phyloP scores from a whole-genome alignment of 2,888 invertebrate genomes.

The Argyresthia albistria region DNA sequence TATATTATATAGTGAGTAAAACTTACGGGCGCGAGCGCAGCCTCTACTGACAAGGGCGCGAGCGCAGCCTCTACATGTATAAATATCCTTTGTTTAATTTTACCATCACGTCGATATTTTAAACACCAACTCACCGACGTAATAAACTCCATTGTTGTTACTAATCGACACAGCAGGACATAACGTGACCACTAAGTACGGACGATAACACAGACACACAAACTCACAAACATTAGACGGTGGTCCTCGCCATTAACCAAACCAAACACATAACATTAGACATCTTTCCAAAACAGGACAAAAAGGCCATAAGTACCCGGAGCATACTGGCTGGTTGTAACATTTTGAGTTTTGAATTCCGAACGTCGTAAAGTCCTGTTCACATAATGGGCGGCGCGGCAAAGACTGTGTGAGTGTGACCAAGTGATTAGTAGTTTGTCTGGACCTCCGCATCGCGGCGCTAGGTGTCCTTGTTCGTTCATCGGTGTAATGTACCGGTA shows the following conservation, averaged over 20 bases:
- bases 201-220: slow-evolving; percentile 19
- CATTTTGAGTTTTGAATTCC: slow-evolving; percentile 18
- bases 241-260: slow-evolving; percentile 45
- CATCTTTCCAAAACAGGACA: slow-evolving; percentile 17
- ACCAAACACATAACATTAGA: slow-evolving; percentile 49
- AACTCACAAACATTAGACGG: slow-evolving; percentile 53
- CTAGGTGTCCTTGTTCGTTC: slow-evolving; percentile 3
- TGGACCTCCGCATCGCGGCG: slow-evolving; percentile 11
- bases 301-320: slow-evolving; percentile 19
- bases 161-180: neutral
- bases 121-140: too few species aligned
- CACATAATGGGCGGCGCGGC: slow-evolving; percentile 41
- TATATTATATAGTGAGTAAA: too few species aligned
- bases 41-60: too few species aligned
- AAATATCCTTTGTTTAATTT: too few species aligned
- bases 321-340: slow-evolving; percentile 16
- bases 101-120: too few species aligned
- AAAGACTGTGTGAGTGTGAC: slow-evolving; percentile 50
- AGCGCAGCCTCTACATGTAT: too few species aligned
- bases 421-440: slow-evolving; percentile 45
- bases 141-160: neutral
- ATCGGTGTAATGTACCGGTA: slow-evolving; percentile 3
- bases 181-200: slow-evolving; percentile 6
- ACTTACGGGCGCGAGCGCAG: too few species aligned
- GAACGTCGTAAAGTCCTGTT: slow-evolving; percentile 37